Conservation (phyloP, 2,888 invertebrate genomes). For the Catocala nupta region DNA sequence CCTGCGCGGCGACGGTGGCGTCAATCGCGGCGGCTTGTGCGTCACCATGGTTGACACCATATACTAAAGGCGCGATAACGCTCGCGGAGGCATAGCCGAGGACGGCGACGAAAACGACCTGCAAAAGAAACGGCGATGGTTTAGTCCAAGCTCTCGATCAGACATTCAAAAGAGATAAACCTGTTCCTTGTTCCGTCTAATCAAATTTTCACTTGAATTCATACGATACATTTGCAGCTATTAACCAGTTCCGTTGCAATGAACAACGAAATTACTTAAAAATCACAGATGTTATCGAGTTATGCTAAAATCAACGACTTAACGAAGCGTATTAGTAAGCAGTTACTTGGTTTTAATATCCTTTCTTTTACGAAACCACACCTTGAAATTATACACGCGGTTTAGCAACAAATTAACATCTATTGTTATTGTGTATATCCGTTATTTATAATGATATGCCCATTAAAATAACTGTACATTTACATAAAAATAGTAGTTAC, state of each 20-base stretch:
- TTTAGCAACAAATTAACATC: slow-evolving; percentile 31
- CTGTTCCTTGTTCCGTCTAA: too few relatives aligned
- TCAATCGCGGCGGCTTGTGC: slow-evolving; percentile 82
- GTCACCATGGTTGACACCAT: slow-evolving; percentile 78
- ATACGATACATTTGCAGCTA: neutral
- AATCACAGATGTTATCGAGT: neutral
- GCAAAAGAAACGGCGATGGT: slow-evolving; percentile 21
- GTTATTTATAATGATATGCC: slow-evolving; percentile 20
- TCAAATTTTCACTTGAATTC: too few relatives aligned
- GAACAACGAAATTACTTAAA: neutral
- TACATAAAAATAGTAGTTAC: slow-evolving; percentile 3
- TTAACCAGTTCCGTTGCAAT: too few relatives aligned
- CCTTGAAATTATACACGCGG: slow-evolving; percentile 35
- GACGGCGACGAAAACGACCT: slow-evolving; percentile 83
- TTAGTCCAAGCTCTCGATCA: too few relatives aligned
- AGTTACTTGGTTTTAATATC: slow-evolving; percentile 23
- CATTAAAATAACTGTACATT: neutral
- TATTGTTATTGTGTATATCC: slow-evolving; percentile 34
- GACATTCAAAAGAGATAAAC: too few relatives aligned
- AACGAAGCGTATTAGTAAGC: slow-evolving; percentile 36
- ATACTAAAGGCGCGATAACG: slow-evolving; percentile 68
- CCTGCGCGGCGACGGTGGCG: slow-evolving; percentile 75
- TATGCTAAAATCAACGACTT: slow-evolving; percentile 7
- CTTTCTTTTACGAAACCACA: slow-evolving; percentile 25
- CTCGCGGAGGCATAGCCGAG: slow-evolving; percentile 84